A percentile compares a stretch with the other conserved stretches of the same genome.
Conservation (phyloP, 2,888 invertebrate genomes). For the Ectemnius cavifrons region DNA sequence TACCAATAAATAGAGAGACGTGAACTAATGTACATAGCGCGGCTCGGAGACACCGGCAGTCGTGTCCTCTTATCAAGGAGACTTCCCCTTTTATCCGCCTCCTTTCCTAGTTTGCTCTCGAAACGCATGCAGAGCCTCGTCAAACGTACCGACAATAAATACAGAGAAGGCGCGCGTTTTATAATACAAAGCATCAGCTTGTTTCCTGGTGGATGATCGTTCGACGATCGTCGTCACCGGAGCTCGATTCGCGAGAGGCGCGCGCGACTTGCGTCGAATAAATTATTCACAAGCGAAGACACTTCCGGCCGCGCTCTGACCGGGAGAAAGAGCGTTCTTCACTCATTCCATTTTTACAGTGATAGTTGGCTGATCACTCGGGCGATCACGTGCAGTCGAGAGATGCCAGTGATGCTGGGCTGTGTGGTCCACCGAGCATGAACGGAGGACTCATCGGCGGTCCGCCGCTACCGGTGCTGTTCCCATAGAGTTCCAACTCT, state of each 20-base stretch:
- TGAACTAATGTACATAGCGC: conserved; percentile 57
- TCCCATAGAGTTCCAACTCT: conserved; percentile 78
- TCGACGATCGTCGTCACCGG: background rate
- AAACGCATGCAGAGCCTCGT: conserved; percentile 5
- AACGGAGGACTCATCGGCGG: conserved; percentile 86
- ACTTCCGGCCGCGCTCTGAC: background rate
- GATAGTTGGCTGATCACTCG: conserved; percentile 14
- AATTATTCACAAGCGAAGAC: background rate
- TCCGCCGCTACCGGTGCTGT: conserved; percentile 84
- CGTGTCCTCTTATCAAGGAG: too few species aligned
- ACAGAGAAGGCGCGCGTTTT: conserved; percentile 38
- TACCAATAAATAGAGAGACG: conserved; percentile 61
- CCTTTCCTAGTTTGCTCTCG: conserved; percentile 5
- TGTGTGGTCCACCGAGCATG: conserved; percentile 84
- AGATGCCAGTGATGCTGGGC: conserved; percentile 86
- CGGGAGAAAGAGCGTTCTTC: background rate
- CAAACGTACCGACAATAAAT: conserved; percentile 49
- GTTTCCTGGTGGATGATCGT: background rate
- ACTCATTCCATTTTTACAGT: background rate
- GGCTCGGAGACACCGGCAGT: too few species aligned
- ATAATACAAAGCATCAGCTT: background rate
- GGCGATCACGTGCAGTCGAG: conserved; percentile 85
- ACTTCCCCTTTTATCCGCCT: background rate
- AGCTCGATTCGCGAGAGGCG: background rate
- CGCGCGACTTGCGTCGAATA: background rate